Evolutionary conservation across 2,113 vertebrate genomes (phyloP).

Genomic region (Hemibagrus wyckioides): DNA sequence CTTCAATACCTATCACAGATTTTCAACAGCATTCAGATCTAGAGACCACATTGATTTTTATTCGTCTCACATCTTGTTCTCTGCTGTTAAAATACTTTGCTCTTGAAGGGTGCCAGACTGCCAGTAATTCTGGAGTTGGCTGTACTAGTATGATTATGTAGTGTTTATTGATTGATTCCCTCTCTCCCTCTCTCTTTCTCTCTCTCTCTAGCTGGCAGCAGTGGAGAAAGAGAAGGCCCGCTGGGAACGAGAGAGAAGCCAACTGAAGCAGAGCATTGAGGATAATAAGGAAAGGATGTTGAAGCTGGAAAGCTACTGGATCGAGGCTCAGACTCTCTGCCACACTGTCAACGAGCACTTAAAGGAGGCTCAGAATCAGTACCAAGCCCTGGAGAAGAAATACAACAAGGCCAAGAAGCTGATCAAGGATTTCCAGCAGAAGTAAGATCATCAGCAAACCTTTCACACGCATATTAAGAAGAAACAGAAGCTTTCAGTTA

Average conservation of each 20-base stretch:
- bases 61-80: neutral
- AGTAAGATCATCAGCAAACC: slow-evolving; percentile 75
- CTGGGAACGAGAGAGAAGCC: slow-evolving; percentile 94
- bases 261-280: slow-evolving; percentile 95
- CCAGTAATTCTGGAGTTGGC: neutral
- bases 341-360: slow-evolving; percentile 97
- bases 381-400: slow-evolving; percentile 96
- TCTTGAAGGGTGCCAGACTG: neutral
- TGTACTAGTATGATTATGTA: neutral
- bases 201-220: slow-evolving; percentile 77
- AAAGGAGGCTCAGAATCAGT: slow-evolving; percentile 96
- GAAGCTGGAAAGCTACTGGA: slow-evolving; percentile 98
- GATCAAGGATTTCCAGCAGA: slow-evolving; percentile 99
- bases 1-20: neutral
- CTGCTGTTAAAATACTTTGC: neutral
- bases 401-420: slow-evolving; percentile 99
- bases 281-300: slow-evolving; percentile 98
- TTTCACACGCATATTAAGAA: neutral
- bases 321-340: slow-evolving; percentile 95
- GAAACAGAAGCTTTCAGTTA: neutral
- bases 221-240: slow-evolving; percentile 95
- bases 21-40: neutral
- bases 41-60: neutral
- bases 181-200: neutral
- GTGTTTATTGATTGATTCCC: neutral